Percentiles rank a stretch among this genome's conserved stretches.
Evolutionary conservation across 2,888 invertebrate genomes (phyloP).

Genomic region (Chalcosyrphus nemorum): DNA sequence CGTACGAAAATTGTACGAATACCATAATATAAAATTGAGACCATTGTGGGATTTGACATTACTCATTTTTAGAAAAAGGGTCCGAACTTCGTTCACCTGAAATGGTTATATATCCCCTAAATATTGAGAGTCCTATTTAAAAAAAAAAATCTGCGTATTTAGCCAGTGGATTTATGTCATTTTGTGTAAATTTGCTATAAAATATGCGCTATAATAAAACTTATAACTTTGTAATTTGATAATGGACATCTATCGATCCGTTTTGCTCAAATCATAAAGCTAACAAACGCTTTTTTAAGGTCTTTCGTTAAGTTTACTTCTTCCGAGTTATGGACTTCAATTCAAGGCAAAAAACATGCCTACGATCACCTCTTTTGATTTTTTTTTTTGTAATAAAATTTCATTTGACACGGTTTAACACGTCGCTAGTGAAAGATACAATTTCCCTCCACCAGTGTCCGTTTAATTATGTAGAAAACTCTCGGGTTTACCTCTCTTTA

Average conservation of each 20-base stretch:
- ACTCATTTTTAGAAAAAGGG: too few species aligned
- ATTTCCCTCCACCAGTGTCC: slow-evolving; percentile 1
- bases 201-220: slow-evolving; percentile 15
- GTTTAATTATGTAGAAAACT: slow-evolving; percentile 53
- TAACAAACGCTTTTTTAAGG: neutral
- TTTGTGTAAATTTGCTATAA: slow-evolving; percentile 17
- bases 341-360: too few species aligned
- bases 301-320: too few species aligned
- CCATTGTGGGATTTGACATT: too few species aligned
- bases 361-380: too few species aligned
- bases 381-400: too few species aligned
- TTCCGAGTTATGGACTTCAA: too few species aligned
- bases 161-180: slow-evolving; percentile 21
- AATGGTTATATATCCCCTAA: too few species aligned
- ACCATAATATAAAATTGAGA: too few species aligned
- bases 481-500: slow-evolving; percentile 29
- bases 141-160: slow-evolving; percentile 8
- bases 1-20: too few species aligned
- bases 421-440: neutral
- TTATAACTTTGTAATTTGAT: neutral
- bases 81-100: too few species aligned
- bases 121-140: too few species aligned
- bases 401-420: neutral
- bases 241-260: neutral
- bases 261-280: neutral